Evolutionary conservation across 2,797 vertebrate genomes (phyloP), one percentile per base, ranked within the genome.

Genomic region (Cyclopterus lumpus): DNA sequence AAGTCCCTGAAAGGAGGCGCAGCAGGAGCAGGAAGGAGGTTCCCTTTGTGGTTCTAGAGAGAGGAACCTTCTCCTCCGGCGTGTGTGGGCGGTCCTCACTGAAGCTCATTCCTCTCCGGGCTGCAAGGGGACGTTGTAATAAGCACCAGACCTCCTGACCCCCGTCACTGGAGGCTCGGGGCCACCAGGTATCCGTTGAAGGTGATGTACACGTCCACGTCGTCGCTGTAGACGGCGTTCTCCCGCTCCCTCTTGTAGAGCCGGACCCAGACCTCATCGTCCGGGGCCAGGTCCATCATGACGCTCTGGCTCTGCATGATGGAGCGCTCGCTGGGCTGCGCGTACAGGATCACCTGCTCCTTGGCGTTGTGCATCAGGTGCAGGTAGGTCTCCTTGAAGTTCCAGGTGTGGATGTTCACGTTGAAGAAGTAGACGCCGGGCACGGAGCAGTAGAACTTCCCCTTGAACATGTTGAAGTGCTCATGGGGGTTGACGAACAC

Each of bases 261-360:
- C 2, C 97, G 94, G 26, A 97, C 95, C 97, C 97, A 98, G 57
- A 97, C 95, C 79, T 95, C 95, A 69, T 98, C 96, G 0, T 93
- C 94, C 0, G 92, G 94, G 18, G 81, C 92, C 83, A 98, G 93
- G 16, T 95, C 85, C 87, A 98, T 85, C 96, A 98, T 96, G 48
- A 98, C 88, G 14, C 97, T 99, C 93, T 98, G 97, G 79, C 97
- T 98, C 94, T 99, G 97, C 97, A 98, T 98, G 93, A 99, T 97
- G 93, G 97, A 98, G 67, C 97, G 93, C 82, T 98, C 97, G 0
- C 97, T 97, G 83, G 97, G 97, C 77, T 99, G 97, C 0, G 97
- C 96, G 0, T 99, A 98, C 63, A 98, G 91, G 88, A 99, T 97
- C 74, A 96, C 97, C 0, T 91, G 94, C 67, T 96, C 95, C 40